Base-by-base conservation (phyloP, 2,888 invertebrate species). In the Tupiocoris notatus region DNA sequence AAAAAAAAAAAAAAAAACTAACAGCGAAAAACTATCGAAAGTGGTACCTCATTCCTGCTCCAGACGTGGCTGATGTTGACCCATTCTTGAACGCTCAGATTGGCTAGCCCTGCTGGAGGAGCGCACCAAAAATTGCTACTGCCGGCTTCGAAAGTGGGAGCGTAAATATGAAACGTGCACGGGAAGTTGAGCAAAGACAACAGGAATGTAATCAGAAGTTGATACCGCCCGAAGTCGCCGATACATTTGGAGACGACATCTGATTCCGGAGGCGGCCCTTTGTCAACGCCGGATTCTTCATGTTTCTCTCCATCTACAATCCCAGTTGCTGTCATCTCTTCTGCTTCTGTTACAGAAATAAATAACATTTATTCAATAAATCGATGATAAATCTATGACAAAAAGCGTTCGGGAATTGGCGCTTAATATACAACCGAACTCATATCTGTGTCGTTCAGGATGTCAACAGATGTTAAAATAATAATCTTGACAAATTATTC, bases 141-240 rank as follows among this genome's bases (percentile, higher is more conserved):
- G 81, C 88, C 88, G 67, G 90, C 89, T 83, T 90, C 90, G 84
- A 92, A 92, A 0, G 91, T 90, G 57, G 91, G 89, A 70, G 90
- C 87, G 83, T 90, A 91, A 82, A 92, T 92, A 84, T 92, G 92
- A 86, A 91, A 92, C 59, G 92, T 92, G 84, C 92, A 92, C 1
- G 92, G 92, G 81, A 92, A 88, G 82, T 92, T 92, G 85, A 92
- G 90, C 63, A 92, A 85, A 1, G 92, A 90, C 79, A 92, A 84
- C 62, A 92, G 85, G 82, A 92, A 89, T 1, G 92, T 92, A 85
- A 91, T 88, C 78, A 90, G 83, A 77, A 91, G 85, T 84, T 92
- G 92, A 92, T 92, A 92, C 80, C 88, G 87, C 65, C 92, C 92
- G 83, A 89, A 92, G 82, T 91, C 88, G 1, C 92, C 92, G 81